Percentiles rank a stretch among this genome's conserved stretches.
Conservation (phyloP, 2,888 invertebrate genomes). For the Agrochola lychnidis region DNA sequence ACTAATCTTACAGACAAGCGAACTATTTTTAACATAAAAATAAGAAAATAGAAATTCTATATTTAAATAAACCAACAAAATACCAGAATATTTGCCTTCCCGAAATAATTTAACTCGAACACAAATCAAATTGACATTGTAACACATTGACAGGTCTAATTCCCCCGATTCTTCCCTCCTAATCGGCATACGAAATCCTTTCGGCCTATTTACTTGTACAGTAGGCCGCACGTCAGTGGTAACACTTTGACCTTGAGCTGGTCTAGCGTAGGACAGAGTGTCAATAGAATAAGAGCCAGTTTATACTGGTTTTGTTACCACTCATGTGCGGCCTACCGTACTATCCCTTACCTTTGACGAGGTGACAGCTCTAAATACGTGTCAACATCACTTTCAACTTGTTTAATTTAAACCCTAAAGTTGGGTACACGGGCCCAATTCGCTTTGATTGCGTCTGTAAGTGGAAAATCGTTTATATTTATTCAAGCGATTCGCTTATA, state of each 20-base stretch:
- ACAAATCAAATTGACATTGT: slow-evolving; percentile 51
- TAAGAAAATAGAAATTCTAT: background rate
- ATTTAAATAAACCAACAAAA: slow-evolving; percentile 1
- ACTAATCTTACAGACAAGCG: background rate
- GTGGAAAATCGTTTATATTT: slow-evolving; percentile 66
- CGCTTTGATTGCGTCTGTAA: slow-evolving; percentile 64
- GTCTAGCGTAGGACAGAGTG: background rate
- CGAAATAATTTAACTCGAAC: slow-evolving; percentile 44
- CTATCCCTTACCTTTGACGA: slow-evolving; percentile 65
- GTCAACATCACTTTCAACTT: slow-evolving; percentile 69
- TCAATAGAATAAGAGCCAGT: background rate
- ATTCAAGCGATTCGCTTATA: slow-evolving; percentile 52
- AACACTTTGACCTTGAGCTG: background rate
- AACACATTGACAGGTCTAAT: slow-evolving; percentile 56
- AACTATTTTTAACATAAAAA: background rate
- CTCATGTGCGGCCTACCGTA: background rate
- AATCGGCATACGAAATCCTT: slow-evolving; percentile 56
- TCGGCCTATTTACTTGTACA: slow-evolving; percentile 53
- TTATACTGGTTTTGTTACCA: background rate
- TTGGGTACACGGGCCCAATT: slow-evolving; percentile 57
- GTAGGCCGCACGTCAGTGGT: background rate
- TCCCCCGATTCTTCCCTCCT: slow-evolving; percentile 56
- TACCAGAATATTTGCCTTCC: slow-evolving; percentile 7
- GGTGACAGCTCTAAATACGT: slow-evolving; percentile 66
- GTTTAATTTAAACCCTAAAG: slow-evolving; percentile 68